phyloP scores from a whole-genome alignment of 1,140 invertebrate species.

The Harpegnathos saltator region DNA sequence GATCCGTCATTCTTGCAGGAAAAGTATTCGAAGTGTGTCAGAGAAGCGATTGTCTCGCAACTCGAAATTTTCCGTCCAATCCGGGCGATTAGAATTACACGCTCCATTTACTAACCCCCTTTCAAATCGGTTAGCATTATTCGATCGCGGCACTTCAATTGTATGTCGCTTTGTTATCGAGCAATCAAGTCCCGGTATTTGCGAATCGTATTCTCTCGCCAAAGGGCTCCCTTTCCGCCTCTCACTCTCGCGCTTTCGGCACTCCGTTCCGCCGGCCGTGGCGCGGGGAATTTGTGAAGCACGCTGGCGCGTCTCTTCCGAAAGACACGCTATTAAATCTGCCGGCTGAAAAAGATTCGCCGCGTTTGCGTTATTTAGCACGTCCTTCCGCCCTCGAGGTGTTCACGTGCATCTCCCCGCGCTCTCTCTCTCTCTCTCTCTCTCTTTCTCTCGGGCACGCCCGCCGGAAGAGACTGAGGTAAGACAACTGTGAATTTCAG shows the following conservation, averaged over 20 bases:
- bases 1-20: too few relatives aligned
- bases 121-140: neutral
- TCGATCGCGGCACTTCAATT: neutral
- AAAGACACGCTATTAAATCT: constrained; percentile 40
- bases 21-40: too few relatives aligned
- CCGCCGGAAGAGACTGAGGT: neutral
- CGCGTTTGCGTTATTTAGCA: constrained; percentile 39
- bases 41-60: neutral
- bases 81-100: neutral
- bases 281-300: constrained; percentile 16
- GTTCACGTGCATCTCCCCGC: constrained; percentile 26
- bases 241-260: neutral
- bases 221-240: neutral
- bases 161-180: neutral
- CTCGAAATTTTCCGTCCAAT: neutral
- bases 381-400: constrained; percentile 13
- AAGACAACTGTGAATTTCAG: constrained; percentile 50
- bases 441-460: neutral
- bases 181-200: neutral
- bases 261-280: neutral
- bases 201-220: neutral
- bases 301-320: constrained; percentile 13
- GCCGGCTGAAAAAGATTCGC: constrained; percentile 23
- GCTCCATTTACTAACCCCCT: neutral
- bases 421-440: too few relatives aligned